Evolutionary conservation across 2,797 vertebrate genomes (phyloP).

Genomic region (Oceanodroma leucorhoa): DNA sequence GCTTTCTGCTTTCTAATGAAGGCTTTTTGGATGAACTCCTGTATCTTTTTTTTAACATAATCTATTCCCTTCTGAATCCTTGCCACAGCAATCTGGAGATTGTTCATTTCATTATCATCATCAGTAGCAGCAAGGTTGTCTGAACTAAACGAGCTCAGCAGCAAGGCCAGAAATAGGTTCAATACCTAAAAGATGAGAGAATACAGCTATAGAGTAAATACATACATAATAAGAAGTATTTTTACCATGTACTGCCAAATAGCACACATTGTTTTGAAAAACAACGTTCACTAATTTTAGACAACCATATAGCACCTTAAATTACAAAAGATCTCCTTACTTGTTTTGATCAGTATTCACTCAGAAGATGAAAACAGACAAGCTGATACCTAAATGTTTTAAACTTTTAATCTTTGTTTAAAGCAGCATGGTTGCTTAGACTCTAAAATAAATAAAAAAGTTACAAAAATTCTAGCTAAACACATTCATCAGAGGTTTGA

Average conservation of each 20-base stretch:
- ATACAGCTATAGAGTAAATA: not conserved
- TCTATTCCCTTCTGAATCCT: slow-evolving; percentile 87
- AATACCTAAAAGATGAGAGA: slow-evolving; percentile 81
- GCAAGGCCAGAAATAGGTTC: slow-evolving; percentile 95
- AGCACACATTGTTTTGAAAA: not conserved
- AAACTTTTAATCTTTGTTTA: not conserved
- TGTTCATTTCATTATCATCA: slow-evolving; percentile 91
- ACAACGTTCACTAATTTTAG: not conserved
- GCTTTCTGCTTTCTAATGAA: slow-evolving; percentile 78
- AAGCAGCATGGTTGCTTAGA: not conserved
- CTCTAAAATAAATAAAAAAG: not conserved
- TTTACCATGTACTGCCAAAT: not conserved
- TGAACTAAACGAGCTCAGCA: slow-evolving; percentile 97
- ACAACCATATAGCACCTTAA: not conserved
- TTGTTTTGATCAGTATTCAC: not conserved
- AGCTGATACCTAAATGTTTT: not conserved
- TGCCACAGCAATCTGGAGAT: slow-evolving; percentile 89
- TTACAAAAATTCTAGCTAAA: not conserved
- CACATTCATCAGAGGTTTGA: not conserved
- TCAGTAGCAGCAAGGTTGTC: slow-evolving; percentile 89
- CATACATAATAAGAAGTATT: not conserved
- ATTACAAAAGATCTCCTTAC: not conserved
- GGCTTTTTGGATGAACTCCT: slow-evolving; percentile 77
- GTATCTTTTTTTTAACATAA: slow-evolving; percentile 78
- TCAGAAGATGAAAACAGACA: not conserved